These are phyloP conservation scores for Gonocerus acuteangulatus DNA, from an alignment of 2,888 invertebrate genomes.

Conservation along the genomic window DNA sequence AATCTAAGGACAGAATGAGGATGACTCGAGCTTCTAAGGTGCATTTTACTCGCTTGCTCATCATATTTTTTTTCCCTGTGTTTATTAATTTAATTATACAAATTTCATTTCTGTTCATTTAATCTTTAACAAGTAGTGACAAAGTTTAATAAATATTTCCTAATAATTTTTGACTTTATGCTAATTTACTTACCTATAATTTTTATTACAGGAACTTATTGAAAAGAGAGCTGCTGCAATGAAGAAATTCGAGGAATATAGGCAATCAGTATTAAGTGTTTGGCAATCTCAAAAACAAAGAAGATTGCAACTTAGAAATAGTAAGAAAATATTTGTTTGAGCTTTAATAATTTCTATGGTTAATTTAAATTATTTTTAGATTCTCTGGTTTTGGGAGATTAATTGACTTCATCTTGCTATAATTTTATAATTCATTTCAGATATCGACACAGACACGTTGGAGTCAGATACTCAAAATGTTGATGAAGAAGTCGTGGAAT, in stretches of 20 bases:
- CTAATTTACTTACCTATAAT: too few species aligned
- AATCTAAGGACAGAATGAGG: slow-evolving; percentile 89
- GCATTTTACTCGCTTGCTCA: slow-evolving; percentile 31
- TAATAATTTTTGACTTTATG: too few species aligned
- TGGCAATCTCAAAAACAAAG: slow-evolving; percentile 70
- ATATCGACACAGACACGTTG: slow-evolving; percentile 87
- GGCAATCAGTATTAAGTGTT: slow-evolving; percentile 64
- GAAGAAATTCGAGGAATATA: slow-evolving; percentile 76
- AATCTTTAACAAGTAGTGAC: too few species aligned
- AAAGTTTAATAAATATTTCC: too few species aligned
- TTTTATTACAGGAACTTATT: slow-evolving; percentile 61
- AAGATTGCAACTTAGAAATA: slow-evolving; percentile 75
- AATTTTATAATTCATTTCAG: slow-evolving; percentile 46
- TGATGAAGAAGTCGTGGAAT: slow-evolving; percentile 93
- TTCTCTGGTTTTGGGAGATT: neutral
- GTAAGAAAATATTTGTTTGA: slow-evolving; percentile 49
- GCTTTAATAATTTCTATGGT: neutral
- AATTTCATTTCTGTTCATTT: too few species aligned
- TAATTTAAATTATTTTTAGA: neutral
- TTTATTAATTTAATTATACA: too few species aligned
- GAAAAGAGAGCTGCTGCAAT: slow-evolving; percentile 84
- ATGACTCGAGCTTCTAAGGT: slow-evolving; percentile 85
- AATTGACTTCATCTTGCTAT: neutral
- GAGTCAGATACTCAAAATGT: slow-evolving; percentile 77
- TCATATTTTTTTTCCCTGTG: too few species aligned